Conservation (phyloP, 2,797 vertebrate species). For the Melopsittacus undulatus region DNA sequence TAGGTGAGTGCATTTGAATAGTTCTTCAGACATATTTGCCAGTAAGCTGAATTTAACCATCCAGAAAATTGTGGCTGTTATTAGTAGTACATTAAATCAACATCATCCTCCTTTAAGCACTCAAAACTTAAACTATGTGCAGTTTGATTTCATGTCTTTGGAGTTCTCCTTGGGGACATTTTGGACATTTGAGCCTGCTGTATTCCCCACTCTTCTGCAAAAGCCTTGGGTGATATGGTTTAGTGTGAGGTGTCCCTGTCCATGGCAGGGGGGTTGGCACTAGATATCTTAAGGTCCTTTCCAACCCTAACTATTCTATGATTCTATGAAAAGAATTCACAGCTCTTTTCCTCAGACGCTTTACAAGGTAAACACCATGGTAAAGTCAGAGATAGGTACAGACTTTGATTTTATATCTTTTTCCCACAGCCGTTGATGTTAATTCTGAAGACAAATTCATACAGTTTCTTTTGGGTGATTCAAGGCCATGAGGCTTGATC, state of each 20-base stretch:
- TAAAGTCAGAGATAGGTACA: background rate
- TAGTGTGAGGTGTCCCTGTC: too few species aligned
- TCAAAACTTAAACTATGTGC: background rate
- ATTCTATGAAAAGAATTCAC: background rate
- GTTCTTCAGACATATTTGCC: background rate
- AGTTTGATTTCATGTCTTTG: background rate
- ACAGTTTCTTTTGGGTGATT: background rate
- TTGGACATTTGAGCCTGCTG: background rate
- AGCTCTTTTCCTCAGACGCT: background rate
- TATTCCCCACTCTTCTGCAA: background rate
- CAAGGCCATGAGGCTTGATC: background rate
- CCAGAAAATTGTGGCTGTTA: background rate
- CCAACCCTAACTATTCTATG: too few species aligned
- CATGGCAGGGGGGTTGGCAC: too few species aligned
- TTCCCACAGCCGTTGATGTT: background rate
- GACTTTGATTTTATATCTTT: background rate
- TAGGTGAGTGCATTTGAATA: background rate
- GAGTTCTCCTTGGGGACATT: background rate
- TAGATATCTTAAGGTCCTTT: too few species aligned
- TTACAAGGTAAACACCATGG: background rate
- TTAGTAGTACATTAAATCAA: background rate
- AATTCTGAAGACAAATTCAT: slow-evolving; percentile 21
- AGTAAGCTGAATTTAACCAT: background rate
- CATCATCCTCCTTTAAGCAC: background rate
- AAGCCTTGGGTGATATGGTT: too few species aligned